Evolutionary conservation across 1,140 invertebrate genomes (phyloP).

Genomic region (Antheraea mylitta): DNA sequence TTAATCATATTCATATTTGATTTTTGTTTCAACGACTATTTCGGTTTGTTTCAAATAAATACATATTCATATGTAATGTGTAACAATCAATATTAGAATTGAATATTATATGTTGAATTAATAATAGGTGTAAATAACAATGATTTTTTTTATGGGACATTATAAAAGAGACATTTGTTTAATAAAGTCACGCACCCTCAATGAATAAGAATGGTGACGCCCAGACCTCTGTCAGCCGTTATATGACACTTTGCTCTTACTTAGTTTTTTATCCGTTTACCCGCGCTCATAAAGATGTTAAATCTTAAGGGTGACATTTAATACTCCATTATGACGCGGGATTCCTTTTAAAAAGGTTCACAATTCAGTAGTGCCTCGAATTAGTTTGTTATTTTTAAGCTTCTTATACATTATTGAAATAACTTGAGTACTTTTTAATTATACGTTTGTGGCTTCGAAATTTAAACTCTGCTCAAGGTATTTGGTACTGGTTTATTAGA

Average conservation of each 20-base stretch:
- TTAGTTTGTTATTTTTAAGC: slow-evolving; percentile 5
- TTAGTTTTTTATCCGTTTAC: slow-evolving; percentile 30
- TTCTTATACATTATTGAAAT: background rate
- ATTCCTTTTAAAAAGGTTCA: slow-evolving; percentile 22
- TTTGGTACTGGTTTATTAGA: too few species aligned
- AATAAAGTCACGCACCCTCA: slow-evolving; percentile 13
- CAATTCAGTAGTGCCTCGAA: background rate
- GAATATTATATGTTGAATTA: too few species aligned
- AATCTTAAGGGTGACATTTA: slow-evolving; percentile 42
- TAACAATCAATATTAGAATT: too few species aligned
- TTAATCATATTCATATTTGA: too few species aligned
- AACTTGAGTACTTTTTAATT: background rate
- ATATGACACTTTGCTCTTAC: slow-evolving; percentile 31
- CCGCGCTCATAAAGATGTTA: slow-evolving; percentile 34
- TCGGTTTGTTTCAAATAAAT: too few species aligned
- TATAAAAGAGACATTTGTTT: slow-evolving; percentile 10
- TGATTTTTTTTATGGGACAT: background rate
- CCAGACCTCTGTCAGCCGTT: slow-evolving; percentile 26
- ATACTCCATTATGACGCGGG: slow-evolving; percentile 39
- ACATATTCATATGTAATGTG: too few species aligned
- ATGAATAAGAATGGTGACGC: slow-evolving; percentile 15
- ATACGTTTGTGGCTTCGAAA: background rate
- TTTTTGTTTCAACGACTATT: too few species aligned
- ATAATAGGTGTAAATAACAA: background rate
- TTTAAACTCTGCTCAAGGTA: background rate